A percentile compares a stretch with the other conserved stretches of the same genome.
These are phyloP conservation scores for Sarotherodon lohbergeri DNA, from an alignment of 2,113 vertebrate species.

Conservation along the genomic window DNA sequence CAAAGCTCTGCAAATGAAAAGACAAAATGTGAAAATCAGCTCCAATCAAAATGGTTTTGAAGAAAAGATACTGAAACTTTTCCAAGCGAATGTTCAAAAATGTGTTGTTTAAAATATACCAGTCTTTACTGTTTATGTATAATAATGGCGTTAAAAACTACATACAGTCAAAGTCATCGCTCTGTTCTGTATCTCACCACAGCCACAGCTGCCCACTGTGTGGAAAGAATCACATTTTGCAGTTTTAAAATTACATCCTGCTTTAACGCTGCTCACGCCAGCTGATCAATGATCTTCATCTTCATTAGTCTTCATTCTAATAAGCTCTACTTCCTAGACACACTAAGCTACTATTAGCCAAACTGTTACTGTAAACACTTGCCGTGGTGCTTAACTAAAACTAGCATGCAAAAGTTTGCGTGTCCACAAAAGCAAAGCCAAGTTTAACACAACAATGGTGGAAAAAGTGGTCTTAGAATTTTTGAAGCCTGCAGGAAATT, in stretches of 20 bases:
- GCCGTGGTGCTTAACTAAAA: background rate
- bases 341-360: background rate
- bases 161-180: background rate
- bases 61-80: background rate
- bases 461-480: background rate
- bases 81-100: background rate
- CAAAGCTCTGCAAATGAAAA: background rate
- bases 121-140: background rate
- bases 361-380: background rate
- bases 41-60: background rate
- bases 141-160: background rate
- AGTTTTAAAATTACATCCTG: background rate
- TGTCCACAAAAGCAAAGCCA: background rate
- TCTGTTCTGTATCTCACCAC: background rate
- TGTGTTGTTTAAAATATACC: background rate
- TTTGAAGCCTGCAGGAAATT: background rate
- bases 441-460: background rate
- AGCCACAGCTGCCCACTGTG: background rate
- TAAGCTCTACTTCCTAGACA: background rate
- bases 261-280: background rate
- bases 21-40: background rate
- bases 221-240: background rate
- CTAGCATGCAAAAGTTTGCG: background rate
- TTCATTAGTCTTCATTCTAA: background rate
- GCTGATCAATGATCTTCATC: background rate